Evolutionary conservation across 2,797 vertebrate genomes (phyloP).

Genomic region (Anabacerthia variegaticeps): DNA sequence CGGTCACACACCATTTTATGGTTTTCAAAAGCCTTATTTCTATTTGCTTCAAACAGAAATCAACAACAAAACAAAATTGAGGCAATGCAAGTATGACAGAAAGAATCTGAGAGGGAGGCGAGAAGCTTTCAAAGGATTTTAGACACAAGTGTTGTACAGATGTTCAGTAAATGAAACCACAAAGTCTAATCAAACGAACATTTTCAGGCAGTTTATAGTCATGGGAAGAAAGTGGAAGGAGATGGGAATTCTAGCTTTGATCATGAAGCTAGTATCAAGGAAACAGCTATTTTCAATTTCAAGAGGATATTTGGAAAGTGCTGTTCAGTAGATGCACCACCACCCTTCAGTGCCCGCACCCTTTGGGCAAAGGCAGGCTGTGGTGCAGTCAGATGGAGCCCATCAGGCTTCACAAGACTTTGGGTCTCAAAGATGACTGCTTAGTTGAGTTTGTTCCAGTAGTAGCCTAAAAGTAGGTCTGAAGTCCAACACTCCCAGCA

Average conservation of each 20-base stretch:
- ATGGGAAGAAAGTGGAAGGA: slow-evolving; percentile 52
- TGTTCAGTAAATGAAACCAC: slow-evolving; percentile 54
- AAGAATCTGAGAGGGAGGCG: neutral
- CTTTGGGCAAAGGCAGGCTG: neutral
- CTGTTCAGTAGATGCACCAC: neutral
- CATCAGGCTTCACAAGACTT: neutral
- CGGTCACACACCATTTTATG: neutral
- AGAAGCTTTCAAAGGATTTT: slow-evolving; percentile 38
- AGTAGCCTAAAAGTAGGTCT: neutral
- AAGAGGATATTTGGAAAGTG: neutral
- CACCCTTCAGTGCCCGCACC: neutral
- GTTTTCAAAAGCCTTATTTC: neutral
- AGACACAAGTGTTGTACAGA: slow-evolving; percentile 57
- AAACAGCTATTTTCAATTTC: slow-evolving; percentile 43
- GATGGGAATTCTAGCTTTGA: slow-evolving; percentile 45
- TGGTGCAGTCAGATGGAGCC: neutral
- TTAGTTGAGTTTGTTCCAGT: neutral
- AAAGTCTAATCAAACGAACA: slow-evolving; percentile 53
- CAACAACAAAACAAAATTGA: neutral
- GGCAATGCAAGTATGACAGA: neutral
- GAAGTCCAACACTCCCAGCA: neutral
- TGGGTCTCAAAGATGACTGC: neutral
- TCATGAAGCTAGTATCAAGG: slow-evolving; percentile 16
- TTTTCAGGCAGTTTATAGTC: slow-evolving; percentile 29
- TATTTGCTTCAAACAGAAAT: neutral